Percentiles rank a stretch among this genome's conserved stretches.
phyloP scores from a whole-genome alignment of 2,888 invertebrate genomes.

The Hermaeophaga mercurialis region DNA sequence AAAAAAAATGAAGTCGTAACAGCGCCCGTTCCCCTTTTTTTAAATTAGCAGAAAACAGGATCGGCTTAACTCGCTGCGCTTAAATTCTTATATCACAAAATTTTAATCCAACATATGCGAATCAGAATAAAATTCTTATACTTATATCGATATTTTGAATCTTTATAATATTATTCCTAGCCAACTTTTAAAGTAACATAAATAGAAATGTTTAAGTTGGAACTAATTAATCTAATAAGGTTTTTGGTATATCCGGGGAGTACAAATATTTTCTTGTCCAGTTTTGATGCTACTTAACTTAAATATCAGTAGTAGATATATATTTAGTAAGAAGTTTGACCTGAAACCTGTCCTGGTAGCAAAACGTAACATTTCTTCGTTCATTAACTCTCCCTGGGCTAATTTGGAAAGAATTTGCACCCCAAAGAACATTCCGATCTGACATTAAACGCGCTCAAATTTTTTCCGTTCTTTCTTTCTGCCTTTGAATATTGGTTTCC shows the following conservation, averaged over 20 bases:
- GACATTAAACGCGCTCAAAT: conserved; percentile 45
- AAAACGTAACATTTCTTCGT: conserved; percentile 59
- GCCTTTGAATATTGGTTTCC: conserved; percentile 44
- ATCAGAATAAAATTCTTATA: no score
- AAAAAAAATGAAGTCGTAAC: conserved; percentile 55
- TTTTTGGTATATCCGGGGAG: not conserved
- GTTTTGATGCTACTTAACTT: no score
- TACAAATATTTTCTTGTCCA: not conserved
- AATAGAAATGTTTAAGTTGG: no score
- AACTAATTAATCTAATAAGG: no score
- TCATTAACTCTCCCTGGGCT: conserved; percentile 60
- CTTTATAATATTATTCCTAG: no score
- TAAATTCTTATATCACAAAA: no score
- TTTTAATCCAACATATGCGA: no score
- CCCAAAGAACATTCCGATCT: conserved; percentile 56
- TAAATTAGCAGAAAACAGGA: conserved; percentile 56
- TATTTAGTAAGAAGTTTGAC: no score
- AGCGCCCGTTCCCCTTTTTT: conserved; percentile 51
- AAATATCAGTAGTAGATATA: no score
- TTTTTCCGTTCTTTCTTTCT: conserved; percentile 44
- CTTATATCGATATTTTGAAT: no score
- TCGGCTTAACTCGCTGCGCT: no score
- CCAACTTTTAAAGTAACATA: no score
- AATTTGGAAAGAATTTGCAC: conserved; percentile 59
- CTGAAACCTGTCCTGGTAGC: not conserved